Evolutionary conservation across 2,888 invertebrate genomes (phyloP), one percentile per base, ranked within the genome.

Genomic region (Dorcus hopei): DNA sequence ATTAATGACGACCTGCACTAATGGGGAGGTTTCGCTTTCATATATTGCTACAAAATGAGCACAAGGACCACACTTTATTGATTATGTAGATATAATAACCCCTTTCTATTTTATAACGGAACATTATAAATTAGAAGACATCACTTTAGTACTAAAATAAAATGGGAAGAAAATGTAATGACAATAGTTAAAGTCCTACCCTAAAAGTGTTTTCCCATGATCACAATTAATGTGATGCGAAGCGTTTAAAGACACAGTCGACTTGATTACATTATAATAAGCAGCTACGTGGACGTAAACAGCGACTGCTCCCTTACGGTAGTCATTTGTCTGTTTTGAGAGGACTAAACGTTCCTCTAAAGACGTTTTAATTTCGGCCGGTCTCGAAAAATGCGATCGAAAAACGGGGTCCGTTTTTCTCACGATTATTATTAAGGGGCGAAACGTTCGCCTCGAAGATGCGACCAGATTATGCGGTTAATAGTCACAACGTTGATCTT

Each of bases 211-310:
- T 33, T 33, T 33, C 26, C 26, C 26, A 33, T 33, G 26, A 33
- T 33, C 6, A 45, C n/a, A 45, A 45, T 45, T 23, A 23, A n/a
- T 19, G 45, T 19, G 16, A 45, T 19, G 45, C 45, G 45, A 45
- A 19, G 45, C 45, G 23, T 45, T 45, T 45, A 45, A 45, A 45
- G 16, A 19, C 19, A 23, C 45, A 19, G 19, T 45, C 51, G 57
- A 52, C 65, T 60, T 72, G 70, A 73, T 73, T 69, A 63, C 72
- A 67, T 73, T 73, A 66, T 73, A 73, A 73, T 73, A 64, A 67
- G 61, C 65, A 57, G 50, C 60, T 41, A 33, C 67, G 62, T 63
- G 65, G 63, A 57, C 65, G 67, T 68, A 68, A 68, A 62, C 64
- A 61, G 61, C 62, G 58, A 63, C 65, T 63, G 66, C 63, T 65